A percentile compares a stretch with the other conserved stretches of the same genome.
These are phyloP conservation scores for Nudaria mundana DNA, from an alignment of 2,888 invertebrate genomes.

Conservation along the genomic window DNA sequence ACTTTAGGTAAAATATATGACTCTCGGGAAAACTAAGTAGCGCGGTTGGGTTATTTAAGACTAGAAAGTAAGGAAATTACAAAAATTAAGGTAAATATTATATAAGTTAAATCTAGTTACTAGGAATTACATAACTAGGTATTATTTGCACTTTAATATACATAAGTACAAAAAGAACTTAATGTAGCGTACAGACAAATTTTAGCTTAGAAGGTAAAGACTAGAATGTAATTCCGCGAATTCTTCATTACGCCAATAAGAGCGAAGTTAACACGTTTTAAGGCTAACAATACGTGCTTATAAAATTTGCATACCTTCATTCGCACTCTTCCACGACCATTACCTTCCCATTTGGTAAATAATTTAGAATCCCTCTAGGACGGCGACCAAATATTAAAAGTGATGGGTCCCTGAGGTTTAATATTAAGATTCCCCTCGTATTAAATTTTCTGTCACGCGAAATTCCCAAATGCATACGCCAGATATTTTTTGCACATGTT, in stretches of 20 bases:
- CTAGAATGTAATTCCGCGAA: too few species aligned
- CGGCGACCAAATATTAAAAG: constrained; percentile 79
- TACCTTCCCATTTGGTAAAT: constrained; percentile 81
- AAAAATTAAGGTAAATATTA: too few species aligned
- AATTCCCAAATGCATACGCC: constrained; percentile 80
- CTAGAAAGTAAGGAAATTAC: too few species aligned
- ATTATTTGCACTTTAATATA: too few species aligned
- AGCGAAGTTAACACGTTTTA: constrained; percentile 58
- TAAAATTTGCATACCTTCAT: constrained; percentile 79
- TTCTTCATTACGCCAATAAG: constrained; percentile 61
- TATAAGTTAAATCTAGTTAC: too few species aligned
- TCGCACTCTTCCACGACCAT: constrained; percentile 76
- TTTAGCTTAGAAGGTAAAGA: too few species aligned
- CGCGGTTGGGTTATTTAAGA: too few species aligned
- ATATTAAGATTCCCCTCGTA: constrained; percentile 80
- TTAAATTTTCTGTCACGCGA: constrained; percentile 80
- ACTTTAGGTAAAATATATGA: too few species aligned
- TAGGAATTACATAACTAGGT: too few species aligned
- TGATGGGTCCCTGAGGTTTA: constrained; percentile 80
- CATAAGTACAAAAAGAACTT: too few species aligned
- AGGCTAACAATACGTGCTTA: constrained; percentile 68
- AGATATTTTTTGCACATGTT: constrained; percentile 81
- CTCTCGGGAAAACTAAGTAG: too few species aligned
- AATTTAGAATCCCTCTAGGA: constrained; percentile 79
- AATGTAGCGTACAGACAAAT: too few species aligned